Conservation (phyloP, 2,113 vertebrate species). For the Phyllopteryx taeniolatus region DNA sequence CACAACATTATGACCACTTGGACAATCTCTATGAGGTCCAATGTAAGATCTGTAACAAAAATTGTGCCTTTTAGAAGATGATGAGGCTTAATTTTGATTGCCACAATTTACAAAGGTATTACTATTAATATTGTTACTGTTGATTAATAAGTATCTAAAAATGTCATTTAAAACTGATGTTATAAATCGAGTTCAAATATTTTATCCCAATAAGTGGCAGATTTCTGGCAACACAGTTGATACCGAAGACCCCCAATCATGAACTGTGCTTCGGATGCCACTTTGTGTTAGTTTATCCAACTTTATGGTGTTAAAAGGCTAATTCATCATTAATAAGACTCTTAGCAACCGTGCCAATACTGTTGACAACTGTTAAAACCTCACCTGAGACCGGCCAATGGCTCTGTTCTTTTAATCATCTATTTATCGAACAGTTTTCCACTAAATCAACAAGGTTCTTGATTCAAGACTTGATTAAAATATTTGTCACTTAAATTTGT, state of each 20-base stretch:
- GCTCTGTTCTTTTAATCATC: not conserved
- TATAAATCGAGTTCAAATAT: too few relatives aligned
- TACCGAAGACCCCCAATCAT: not conserved
- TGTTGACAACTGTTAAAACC: not conserved
- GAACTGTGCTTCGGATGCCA: not conserved
- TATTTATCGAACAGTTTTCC: not conserved
- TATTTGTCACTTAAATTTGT: too few relatives aligned
- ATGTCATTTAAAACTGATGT: too few relatives aligned
- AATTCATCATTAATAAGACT: not conserved
- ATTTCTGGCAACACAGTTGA: not conserved
- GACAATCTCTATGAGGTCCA: too few relatives aligned
- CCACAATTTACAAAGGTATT: too few relatives aligned
- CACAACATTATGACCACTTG: too few relatives aligned
- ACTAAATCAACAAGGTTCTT: not conserved
- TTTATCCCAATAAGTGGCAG: not conserved
- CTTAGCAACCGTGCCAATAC: not conserved
- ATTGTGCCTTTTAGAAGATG: too few relatives aligned
- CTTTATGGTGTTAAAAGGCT: conserved; percentile 3
- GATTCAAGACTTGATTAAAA: too few relatives aligned
- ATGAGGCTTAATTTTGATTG: too few relatives aligned
- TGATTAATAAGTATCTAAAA: too few relatives aligned
- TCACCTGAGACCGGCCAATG: not conserved
- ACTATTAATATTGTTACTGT: too few relatives aligned
- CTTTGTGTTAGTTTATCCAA: not conserved
- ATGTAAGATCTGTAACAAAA: too few relatives aligned